Percentiles rank a stretch among this genome's conserved stretches.
Conservation (phyloP, 1,140 invertebrate species). For the Bathynomus jamesi region DNA sequence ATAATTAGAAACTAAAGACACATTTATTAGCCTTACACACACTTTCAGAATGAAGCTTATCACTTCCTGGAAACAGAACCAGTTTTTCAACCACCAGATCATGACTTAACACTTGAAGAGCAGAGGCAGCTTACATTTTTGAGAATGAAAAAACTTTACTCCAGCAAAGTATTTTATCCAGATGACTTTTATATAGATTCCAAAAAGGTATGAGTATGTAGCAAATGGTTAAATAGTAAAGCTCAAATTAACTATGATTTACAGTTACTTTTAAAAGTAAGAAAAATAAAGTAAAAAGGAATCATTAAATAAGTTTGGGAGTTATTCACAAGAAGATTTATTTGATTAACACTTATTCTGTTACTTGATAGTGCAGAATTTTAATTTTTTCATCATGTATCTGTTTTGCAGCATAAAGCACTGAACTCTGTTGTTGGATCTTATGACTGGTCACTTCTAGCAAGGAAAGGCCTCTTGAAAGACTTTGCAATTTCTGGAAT, state of each 20-base stretch:
- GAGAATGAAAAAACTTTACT: not conserved
- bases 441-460: constrained; percentile 59
- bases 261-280: not conserved
- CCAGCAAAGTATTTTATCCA: not conserved
- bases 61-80: not conserved
- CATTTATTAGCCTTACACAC: too few relatives aligned
- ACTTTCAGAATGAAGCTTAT: not conserved
- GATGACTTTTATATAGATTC: not conserved
- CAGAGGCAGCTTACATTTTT: not conserved
- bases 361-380: not conserved
- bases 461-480: constrained; percentile 56
- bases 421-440: constrained; percentile 51
- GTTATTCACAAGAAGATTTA: not conserved
- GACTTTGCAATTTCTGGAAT: constrained; percentile 54
- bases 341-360: not conserved
- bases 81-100: not conserved
- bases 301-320: not conserved
- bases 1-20: too few relatives aligned
- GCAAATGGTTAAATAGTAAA: too few relatives aligned
- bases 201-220: not conserved
- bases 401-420: constrained; percentile 40
- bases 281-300: not conserved
- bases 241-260: not conserved
- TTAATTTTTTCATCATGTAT: not conserved
- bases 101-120: not conserved